Base-by-base conservation (phyloP, 2,113 vertebrate species). In the Chelonoidis abingdonii region DNA sequence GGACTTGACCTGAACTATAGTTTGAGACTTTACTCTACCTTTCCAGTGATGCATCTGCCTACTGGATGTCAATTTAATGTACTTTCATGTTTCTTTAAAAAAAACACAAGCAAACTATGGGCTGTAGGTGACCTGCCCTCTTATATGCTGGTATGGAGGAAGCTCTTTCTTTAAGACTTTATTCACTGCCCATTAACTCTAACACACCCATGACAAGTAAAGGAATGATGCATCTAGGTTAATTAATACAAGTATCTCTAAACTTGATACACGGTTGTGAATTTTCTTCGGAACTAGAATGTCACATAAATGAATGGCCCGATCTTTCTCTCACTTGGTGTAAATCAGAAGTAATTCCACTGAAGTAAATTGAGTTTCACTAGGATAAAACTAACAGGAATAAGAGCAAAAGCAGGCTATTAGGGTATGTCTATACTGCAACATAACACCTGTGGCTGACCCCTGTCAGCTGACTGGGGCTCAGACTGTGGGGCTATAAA, bases 241-340 rank as follows among this genome's bases (percentile, higher is more conserved):
- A 10, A 35, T 17, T 24, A 1, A 13, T 12, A 10, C 31, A 62
- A 65, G 35, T 38, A 56, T 53, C 25, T 86, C 56, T 41, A 52
- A 24, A n/a, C 52, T 53, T 35, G 17, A 76, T 29, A 53, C 4
- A 44, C 1, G 7, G 2, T 19, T 50, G 38, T 8, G 24, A 8
- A 80, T 25, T 16, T 52, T 22, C 54, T 41, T 56, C 72, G 72
- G 12, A 90, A 56, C 25, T 76, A 89, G 4, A 1, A 2, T 24
- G 25, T 65, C 31, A 27, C 2, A 2, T 17, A 0, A 13, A 24
- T 72, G 38, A 91, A 84, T n/a, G 62, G n/a, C 1, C 0, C 13
- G 69, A 27, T 89, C 85, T 3, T 88, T 29, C 50, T 76, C 44
- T 89, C 56, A 5, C 6, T 69, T 35, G 69, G 62, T n/a, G 47